Percentiles rank a stretch among this genome's conserved stretches.
phyloP scores from a whole-genome alignment of 2,113 vertebrate species.

The Coreoperca whiteheadi region DNA sequence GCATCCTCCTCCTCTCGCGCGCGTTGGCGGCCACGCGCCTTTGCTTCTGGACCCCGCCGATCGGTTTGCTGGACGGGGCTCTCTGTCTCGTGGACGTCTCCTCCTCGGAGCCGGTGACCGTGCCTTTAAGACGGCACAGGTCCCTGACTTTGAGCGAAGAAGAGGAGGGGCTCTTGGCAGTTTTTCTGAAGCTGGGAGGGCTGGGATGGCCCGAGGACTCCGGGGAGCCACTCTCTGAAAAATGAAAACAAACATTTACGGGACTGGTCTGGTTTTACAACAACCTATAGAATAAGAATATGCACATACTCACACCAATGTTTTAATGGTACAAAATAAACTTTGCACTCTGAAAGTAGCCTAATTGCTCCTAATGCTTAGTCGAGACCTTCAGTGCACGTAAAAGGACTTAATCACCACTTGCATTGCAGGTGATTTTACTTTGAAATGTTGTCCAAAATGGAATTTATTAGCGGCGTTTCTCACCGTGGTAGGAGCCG shows the following conservation, averaged over 20 bases:
- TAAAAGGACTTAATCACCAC: neutral
- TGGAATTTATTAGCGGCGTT: neutral
- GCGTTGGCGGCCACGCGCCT: conserved; percentile 93
- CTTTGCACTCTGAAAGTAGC: neutral
- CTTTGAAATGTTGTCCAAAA: neutral
- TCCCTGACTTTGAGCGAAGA: conserved; percentile 81
- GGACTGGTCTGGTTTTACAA: neutral
- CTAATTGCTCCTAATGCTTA: neutral
- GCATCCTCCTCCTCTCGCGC: conserved; percentile 93
- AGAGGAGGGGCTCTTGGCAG: conserved; percentile 73
- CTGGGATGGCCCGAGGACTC: conserved; percentile 74
- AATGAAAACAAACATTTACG: neutral
- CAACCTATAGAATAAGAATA: neutral
- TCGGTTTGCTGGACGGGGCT: conserved; percentile 83
- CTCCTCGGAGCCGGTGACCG: conserved; percentile 63
- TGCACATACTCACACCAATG: no score
- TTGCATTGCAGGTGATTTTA: neutral
- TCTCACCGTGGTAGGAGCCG: conserved; percentile 76
- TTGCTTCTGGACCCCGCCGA: conserved; percentile 89
- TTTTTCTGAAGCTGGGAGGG: conserved; percentile 78
- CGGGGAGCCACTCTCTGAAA: conserved; percentile 81
- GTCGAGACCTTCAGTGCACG: neutral
- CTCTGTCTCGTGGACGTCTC: conserved; percentile 71
- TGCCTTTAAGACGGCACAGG: conserved; percentile 83
- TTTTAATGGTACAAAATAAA: neutral